phyloP scores from a whole-genome alignment of 1,140 invertebrate species.

The Zelostemma sp. region DNA sequence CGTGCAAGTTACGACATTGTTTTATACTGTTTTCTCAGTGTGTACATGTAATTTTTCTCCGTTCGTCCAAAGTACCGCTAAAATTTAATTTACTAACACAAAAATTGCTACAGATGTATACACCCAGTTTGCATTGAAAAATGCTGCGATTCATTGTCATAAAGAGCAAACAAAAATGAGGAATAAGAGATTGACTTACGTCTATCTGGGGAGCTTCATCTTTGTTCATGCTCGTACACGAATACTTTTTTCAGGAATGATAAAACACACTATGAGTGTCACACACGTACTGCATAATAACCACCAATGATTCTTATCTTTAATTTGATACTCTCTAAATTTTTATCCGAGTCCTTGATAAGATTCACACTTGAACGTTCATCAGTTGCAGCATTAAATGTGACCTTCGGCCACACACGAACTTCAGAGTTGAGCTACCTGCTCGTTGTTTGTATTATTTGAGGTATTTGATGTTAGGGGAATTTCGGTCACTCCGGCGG shows the following conservation, averaged over 20 bases:
- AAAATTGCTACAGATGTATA: too few relatives aligned
- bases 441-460: slow-evolving; percentile 60
- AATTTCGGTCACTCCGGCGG: slow-evolving; percentile 64
- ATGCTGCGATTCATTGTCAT: too few relatives aligned
- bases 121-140: too few relatives aligned
- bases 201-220: too few relatives aligned
- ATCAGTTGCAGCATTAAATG: slow-evolving; percentile 20
- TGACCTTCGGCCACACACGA: slow-evolving; percentile 39
- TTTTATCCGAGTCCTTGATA: slow-evolving; percentile 29
- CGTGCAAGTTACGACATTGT: too few relatives aligned
- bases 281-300: slow-evolving; percentile 45
- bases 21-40: too few relatives aligned
- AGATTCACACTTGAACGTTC: slow-evolving; percentile 13
- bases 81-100: too few relatives aligned
- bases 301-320: slow-evolving; percentile 27
- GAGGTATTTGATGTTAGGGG: slow-evolving; percentile 59
- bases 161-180: too few relatives aligned
- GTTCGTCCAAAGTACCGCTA: too few relatives aligned
- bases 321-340: slow-evolving; percentile 26
- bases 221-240: too few relatives aligned
- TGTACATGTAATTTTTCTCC: too few relatives aligned
- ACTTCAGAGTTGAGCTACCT: slow-evolving; percentile 62
- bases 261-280: slow-evolving; percentile 44
- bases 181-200: too few relatives aligned
- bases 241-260: slow-evolving; percentile 26